Evolutionary conservation across 2,888 invertebrate species (phyloP).

Genomic region (Melieria omissa): DNA sequence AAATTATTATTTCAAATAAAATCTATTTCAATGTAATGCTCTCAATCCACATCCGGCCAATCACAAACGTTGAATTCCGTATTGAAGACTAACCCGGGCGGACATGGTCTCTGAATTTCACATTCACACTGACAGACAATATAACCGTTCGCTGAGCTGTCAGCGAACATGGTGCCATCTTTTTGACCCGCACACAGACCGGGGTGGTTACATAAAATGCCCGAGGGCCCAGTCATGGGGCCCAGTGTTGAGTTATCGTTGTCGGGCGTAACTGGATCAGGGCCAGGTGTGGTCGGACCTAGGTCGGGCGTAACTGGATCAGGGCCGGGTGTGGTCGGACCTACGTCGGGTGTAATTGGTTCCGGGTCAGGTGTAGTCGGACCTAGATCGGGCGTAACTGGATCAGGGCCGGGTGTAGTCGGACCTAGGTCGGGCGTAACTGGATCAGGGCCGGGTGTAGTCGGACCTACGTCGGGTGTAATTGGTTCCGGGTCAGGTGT

Average conservation of each 20-base stretch:
- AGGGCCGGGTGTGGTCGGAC: too few relatives aligned
- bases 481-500: too few relatives aligned
- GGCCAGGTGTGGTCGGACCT: neutral
- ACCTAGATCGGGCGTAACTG: too few relatives aligned
- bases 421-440: too few relatives aligned
- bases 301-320: neutral
- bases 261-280: neutral
- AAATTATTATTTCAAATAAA: too few relatives aligned
- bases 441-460: too few relatives aligned
- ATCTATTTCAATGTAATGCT: too few relatives aligned
- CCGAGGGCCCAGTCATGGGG: constrained; percentile 38
- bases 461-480: too few relatives aligned
- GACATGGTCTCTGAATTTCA: constrained; percentile 37
- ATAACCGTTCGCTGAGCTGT: constrained; percentile 33
- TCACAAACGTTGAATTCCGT: constrained; percentile 42
- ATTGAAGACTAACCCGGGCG: constrained; percentile 35
- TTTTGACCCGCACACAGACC: constrained; percentile 37
- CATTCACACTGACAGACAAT: constrained; percentile 42
- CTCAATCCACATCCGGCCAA: constrained; percentile 36
- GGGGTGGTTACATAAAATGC: constrained; percentile 35
- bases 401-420: too few relatives aligned
- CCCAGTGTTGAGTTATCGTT: neutral
- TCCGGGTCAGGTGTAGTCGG: too few relatives aligned
- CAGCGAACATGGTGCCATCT: constrained; percentile 35
- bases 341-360: too few relatives aligned